A percentile compares a stretch with the other conserved stretches of the same genome.
phyloP scores from a whole-genome alignment of 2,888 invertebrate species.

The Meteorus colon region DNA sequence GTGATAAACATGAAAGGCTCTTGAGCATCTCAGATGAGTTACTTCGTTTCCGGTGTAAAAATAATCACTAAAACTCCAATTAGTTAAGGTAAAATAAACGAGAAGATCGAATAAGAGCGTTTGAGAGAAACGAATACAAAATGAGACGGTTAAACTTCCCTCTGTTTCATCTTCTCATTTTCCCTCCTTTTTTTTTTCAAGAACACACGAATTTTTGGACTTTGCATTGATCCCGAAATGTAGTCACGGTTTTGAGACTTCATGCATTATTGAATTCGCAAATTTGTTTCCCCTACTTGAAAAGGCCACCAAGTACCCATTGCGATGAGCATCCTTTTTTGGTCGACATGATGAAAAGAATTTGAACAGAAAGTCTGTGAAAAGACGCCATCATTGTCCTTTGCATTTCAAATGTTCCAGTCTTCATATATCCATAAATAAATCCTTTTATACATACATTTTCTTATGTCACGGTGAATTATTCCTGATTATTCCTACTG shows the following conservation, averaged over 20 bases:
- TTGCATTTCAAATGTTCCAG: slow-evolving; percentile 38
- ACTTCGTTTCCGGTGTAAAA: slow-evolving; percentile 13
- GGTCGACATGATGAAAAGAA: slow-evolving; percentile 32
- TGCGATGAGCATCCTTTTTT: slow-evolving; percentile 38
- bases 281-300: slow-evolving; percentile 48
- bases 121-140: background rate
- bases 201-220: slow-evolving; percentile 21
- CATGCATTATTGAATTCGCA: slow-evolving; percentile 56
- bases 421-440: slow-evolving; percentile 22
- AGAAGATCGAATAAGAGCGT: background rate
- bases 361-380: slow-evolving; percentile 36
- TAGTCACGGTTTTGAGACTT: slow-evolving; percentile 41
- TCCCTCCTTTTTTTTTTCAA: background rate
- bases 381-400: slow-evolving; percentile 17
- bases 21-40: background rate
- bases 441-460: background rate
- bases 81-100: background rate
- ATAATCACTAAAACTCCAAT: slow-evolving; percentile 9
- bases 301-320: slow-evolving; percentile 26
- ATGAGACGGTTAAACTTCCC: background rate
- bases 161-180: background rate
- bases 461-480: slow-evolving; percentile 27
- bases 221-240: slow-evolving; percentile 32
- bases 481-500: slow-evolving; percentile 6
- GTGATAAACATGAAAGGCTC: slow-evolving; percentile 4